Conservation (phyloP, 2,797 vertebrate genomes). For the Poecilia gillii region DNA sequence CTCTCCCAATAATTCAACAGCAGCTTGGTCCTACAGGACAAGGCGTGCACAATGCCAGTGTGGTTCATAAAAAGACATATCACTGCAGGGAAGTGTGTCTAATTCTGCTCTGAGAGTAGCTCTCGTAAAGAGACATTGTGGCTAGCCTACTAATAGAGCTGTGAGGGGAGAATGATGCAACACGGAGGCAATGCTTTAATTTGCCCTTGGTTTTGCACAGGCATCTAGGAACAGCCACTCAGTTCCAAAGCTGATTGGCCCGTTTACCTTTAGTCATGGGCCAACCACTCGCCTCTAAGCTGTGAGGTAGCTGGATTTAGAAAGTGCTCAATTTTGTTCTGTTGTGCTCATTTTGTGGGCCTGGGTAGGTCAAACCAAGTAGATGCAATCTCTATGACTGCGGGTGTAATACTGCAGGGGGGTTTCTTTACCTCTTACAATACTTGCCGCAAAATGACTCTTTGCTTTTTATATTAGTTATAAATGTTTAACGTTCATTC, state of each 20-base stretch:
- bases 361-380: slow-evolving; percentile 61
- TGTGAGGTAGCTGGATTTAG: slow-evolving; percentile 74
- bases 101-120: slow-evolving; percentile 75
- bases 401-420: slow-evolving; percentile 47
- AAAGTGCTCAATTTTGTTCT: slow-evolving; percentile 70
- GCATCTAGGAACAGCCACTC: slow-evolving; percentile 77
- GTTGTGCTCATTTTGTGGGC: slow-evolving; percentile 49
- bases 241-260: slow-evolving; percentile 78
- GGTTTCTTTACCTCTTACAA: slow-evolving; percentile 7
- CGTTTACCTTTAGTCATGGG: slow-evolving; percentile 72
- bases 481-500: slow-evolving; percentile 70
- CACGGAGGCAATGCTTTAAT: slow-evolving; percentile 81
- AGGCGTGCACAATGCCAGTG: slow-evolving; percentile 64
- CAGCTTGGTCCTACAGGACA: slow-evolving; percentile 58
- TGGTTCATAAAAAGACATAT: slow-evolving; percentile 77
- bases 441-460: slow-evolving; percentile 12
- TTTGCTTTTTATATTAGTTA: slow-evolving; percentile 51
- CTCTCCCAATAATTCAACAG: slow-evolving; percentile 44
- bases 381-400: slow-evolving; percentile 55
- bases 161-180: slow-evolving; percentile 86
- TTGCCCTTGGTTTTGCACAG: slow-evolving; percentile 78
- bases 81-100: slow-evolving; percentile 77
- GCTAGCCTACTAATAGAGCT: slow-evolving; percentile 82
- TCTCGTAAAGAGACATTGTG: slow-evolving; percentile 78
- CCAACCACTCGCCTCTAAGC: slow-evolving; percentile 73